Evolutionary conservation across 2,888 invertebrate species (phyloP), one percentile per base, ranked within the genome.

Genomic region (Metopia argyrocephala): DNA sequence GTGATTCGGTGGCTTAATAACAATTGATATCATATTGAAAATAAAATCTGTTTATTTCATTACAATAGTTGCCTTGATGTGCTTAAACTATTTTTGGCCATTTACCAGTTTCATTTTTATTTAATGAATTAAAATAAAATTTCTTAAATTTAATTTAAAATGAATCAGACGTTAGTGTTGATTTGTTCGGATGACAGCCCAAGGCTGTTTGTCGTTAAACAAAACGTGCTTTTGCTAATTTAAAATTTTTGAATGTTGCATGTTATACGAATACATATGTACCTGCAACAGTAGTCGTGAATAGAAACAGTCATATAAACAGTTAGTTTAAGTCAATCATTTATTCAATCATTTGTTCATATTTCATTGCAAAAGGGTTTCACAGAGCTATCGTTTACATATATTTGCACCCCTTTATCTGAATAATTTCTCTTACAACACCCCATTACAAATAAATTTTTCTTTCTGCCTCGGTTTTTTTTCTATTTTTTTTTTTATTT

Each of bases 151-250:
- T 3, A 38, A 38, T 3, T 38, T 38, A 0, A 1, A 62, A 57
- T 48, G 5, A 61, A 57, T 23, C 46, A 62, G 31, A 56, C 12
- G 59, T 18, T 52, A 74, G 76, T 78, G 78, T 74, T 70, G 74
- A 82, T 78, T 75, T 71, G 69, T 75, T 76, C 38, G 59, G 69
- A 76, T 76, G 78, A 82, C 78, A 82, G 71, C 82, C 78, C 64
- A 64, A 69, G 82, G 75, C 78, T 76, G 48, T 71, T 78, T 78
- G 25, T 31, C 46, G 46, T 64, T 45, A 69, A 74, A 48, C 73
- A 64, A 64, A 76, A 62, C 68, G 71, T 66, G 46, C 12, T 27
- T 21, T 38, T 27, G 28, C 68, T 38, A 38, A 38, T 38, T 12
- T 38, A 12, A 4, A 38, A 38, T 38, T 9, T 38, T 38, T 59